Evolutionary conservation across 2,797 vertebrate genomes (phyloP).

Genomic region (Sarcoramphus papa): DNA sequence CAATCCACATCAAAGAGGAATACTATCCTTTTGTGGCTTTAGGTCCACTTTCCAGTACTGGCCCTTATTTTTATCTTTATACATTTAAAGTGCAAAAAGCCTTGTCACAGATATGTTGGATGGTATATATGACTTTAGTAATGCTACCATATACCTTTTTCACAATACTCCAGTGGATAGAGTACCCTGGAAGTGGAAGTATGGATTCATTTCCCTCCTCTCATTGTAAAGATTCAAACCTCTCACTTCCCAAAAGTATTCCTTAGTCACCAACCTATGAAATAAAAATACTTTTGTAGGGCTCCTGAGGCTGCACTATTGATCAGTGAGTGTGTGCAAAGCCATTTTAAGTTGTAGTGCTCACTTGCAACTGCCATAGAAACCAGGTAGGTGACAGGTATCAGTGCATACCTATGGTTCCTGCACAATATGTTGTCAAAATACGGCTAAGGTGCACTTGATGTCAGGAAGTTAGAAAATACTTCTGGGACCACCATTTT

Average conservation of each 20-base stretch:
- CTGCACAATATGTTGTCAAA: not conserved
- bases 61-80: not conserved
- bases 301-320: not conserved
- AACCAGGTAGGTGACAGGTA: not conserved
- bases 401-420: not conserved
- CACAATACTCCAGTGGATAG: not conserved
- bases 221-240: not conserved
- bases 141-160: not conserved
- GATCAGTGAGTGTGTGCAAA: not conserved
- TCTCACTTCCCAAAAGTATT: not conserved
- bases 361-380: not conserved
- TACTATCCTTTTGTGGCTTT: not conserved
- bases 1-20: not conserved
- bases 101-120: not conserved
- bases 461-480: not conserved
- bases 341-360: not conserved
- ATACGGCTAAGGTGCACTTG: not conserved
- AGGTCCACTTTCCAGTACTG: not conserved
- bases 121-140: not conserved
- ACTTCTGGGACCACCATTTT: not conserved
- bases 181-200: not conserved
- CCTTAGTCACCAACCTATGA: not conserved
- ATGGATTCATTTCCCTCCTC: not conserved
- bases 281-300: not conserved
- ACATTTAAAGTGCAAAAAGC: not conserved